Base-by-base conservation (phyloP, 2,797 vertebrate species). In the Sebastes vulpes region DNA sequence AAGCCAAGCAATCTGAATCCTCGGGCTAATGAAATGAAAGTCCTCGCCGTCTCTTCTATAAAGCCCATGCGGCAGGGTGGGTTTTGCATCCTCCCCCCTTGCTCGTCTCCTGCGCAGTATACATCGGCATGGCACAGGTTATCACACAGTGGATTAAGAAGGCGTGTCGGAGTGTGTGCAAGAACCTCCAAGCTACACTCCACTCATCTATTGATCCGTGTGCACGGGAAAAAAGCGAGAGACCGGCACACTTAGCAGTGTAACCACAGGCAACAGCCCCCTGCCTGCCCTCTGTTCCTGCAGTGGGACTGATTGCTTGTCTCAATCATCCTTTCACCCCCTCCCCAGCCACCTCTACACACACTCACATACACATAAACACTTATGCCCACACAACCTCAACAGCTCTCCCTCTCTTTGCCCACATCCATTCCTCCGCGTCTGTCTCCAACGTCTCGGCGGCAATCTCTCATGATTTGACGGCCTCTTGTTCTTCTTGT, bases 281-380 rank as follows among this genome's bases (percentile, higher is more conserved):
- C 93, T 79, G 84, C 87, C 89, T 79, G 83, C 87, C 85, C 90
- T 88, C 84, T 82, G 82, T 80, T 85, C 85, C 88, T 85, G 87
- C 87, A 86, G 94, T 67, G 89, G 84, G 84, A 77, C 90, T 94
- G 93, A 95, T 93, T 95, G 91, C 91, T 92, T 84, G 90, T 92
- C 91, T 95, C 93, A 92, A 95, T 95, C 93, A 94, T 94, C 87
- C 90, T 81, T 88, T 88, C 87, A 87, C 69, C 70, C 59, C 81
- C 9, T 53, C 54, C 25, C 58, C 18, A 77, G 23, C 52, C 42
- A 3, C 50, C 53, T 72, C 29, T 7, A 74, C 57, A 38, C 69
- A 42, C n/a, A 81, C 74, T 81, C 64, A 75, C 73, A 53, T 70
- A 82, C 65, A 59, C 73, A 75, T 21, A 64, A 38, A 66, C 80